A percentile compares a stretch with the other conserved stretches of the same genome.
phyloP scores from a whole-genome alignment of 2,113 vertebrate genomes.

The Chionis minor region DNA sequence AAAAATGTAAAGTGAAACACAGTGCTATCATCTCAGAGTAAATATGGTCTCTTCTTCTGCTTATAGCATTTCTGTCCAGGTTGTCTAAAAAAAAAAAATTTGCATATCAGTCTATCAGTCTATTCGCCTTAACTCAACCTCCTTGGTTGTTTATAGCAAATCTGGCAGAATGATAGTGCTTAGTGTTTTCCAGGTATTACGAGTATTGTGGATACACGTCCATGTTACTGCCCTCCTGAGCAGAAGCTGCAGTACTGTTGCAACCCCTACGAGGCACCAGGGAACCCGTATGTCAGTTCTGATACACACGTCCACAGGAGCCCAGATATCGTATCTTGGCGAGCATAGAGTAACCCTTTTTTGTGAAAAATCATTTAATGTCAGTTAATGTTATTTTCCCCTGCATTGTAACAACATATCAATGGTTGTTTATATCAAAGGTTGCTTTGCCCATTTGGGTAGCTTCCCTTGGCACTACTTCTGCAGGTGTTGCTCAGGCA shows the following conservation, averaged over 20 bases:
- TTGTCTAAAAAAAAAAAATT: background rate
- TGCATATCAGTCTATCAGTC: background rate
- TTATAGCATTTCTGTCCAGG: background rate
- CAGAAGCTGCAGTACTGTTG: background rate
- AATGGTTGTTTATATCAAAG: background rate
- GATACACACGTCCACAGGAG: background rate
- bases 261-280: background rate
- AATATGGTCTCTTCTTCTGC: background rate
- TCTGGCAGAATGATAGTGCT: background rate
- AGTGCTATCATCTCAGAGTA: background rate
- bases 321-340: fast-evolving
- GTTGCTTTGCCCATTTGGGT: background rate
- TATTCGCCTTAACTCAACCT: background rate
- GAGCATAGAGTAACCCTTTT: background rate
- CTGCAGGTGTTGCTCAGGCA: background rate
- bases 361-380: background rate
- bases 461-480: background rate
- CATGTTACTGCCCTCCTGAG: background rate
- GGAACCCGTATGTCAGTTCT: background rate
- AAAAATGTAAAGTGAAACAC: background rate
- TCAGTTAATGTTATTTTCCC: background rate
- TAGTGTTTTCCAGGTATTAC: background rate
- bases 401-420: background rate
- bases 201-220: background rate
- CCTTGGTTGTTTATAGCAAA: background rate